Conservation (phyloP, 2,113 vertebrate species). For the Ginglymostoma cirratum region DNA sequence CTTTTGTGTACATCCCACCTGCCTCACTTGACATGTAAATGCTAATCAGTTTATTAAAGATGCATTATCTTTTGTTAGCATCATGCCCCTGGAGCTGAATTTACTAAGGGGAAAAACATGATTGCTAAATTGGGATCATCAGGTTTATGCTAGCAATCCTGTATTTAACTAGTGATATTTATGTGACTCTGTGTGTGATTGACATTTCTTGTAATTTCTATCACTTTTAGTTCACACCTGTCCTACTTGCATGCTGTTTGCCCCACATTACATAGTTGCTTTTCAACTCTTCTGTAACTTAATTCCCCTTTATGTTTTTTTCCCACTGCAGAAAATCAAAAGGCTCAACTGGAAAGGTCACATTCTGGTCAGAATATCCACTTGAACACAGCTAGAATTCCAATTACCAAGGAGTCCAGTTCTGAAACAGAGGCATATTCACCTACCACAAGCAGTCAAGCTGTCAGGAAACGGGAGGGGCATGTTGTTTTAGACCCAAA, state of each 20-base stretch:
- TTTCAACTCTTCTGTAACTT: conserved; percentile 42
- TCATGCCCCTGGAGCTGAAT: conserved; percentile 40
- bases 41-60: conserved; percentile 44
- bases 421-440: conserved; percentile 64
- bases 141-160: conserved; percentile 30
- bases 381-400: conserved; percentile 60
- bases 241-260: conserved; percentile 37
- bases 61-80: conserved; percentile 38
- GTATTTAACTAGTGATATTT: conserved; percentile 39
- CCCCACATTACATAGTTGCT: conserved; percentile 41
- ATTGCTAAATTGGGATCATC: conserved; percentile 44
- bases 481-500: conserved; percentile 51
- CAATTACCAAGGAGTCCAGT: conserved; percentile 68
- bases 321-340: conserved; percentile 77
- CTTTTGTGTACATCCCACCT: conserved; percentile 4
- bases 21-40: conserved; percentile 33
- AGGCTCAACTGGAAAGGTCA: conserved; percentile 71
- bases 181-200: conserved; percentile 41
- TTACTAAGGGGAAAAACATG: conserved; percentile 38
- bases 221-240: neutral
- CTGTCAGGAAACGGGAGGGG: conserved; percentile 52
- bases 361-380: conserved; percentile 70
- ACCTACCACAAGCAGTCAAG: conserved; percentile 53
- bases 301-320: conserved; percentile 47
- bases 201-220: conserved; percentile 38